These are phyloP conservation scores for Lottia gigantea DNA, from an alignment of 2,888 invertebrate genomes.

Conservation along the genomic window DNA sequence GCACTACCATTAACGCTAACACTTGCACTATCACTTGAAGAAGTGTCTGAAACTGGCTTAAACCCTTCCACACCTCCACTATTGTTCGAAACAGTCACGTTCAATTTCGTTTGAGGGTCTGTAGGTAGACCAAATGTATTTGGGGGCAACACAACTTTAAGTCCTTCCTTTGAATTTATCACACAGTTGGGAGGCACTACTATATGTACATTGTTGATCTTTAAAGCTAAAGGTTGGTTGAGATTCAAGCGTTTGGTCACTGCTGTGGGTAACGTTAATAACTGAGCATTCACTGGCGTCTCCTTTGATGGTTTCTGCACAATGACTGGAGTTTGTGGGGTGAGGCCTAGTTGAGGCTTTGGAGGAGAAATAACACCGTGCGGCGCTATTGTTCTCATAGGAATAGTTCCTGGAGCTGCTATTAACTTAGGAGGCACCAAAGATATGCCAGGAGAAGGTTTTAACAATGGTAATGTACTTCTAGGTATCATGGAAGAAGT, in stretches of 20 bases:
- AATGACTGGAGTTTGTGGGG: not conserved
- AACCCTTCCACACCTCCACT: conserved; percentile 17
- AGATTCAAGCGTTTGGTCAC: conserved; percentile 52
- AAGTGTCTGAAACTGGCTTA: not conserved
- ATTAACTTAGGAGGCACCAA: conserved; percentile 21
- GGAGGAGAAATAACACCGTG: conserved; percentile 16
- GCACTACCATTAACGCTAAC: conserved; percentile 26
- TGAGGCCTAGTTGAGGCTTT: not conserved
- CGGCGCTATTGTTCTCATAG: conserved; percentile 16
- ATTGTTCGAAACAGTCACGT: conserved; percentile 40
- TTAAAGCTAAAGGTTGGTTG: conserved; percentile 52
- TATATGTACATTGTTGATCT: conserved; percentile 55
- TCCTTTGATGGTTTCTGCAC: conserved; percentile 15
- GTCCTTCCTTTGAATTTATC: conserved; percentile 46
- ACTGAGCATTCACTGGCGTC: conserved; percentile 43
- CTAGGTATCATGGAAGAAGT: conserved; percentile 7
- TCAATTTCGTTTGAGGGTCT: conserved; percentile 39
- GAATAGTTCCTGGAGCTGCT: conserved; percentile 21
- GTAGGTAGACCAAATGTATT: conserved; percentile 49
- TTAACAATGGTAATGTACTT: not conserved
- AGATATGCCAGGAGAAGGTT: conserved; percentile 9
- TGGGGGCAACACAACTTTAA: conserved; percentile 60
- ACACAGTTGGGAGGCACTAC: conserved; percentile 59
- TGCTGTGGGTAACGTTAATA: conserved; percentile 56
- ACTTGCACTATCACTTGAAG: conserved; percentile 13